These are phyloP conservation scores for Mesopsocus fuscifrons DNA, from an alignment of 2,888 invertebrate genomes.

Conservation along the genomic window DNA sequence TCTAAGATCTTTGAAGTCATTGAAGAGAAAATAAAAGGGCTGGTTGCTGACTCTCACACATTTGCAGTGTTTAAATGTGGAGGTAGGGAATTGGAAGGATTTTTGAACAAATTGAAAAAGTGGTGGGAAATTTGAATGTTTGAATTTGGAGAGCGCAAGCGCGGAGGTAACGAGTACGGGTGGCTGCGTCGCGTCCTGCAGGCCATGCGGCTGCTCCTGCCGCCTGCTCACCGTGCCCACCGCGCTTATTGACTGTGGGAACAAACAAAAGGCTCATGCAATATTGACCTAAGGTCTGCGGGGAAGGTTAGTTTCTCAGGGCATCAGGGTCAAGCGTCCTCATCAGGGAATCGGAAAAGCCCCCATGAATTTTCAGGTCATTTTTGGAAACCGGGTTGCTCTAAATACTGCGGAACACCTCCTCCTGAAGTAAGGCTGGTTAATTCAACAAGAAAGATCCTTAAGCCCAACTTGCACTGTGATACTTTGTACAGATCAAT, in stretches of 20 bases:
- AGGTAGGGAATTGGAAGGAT: background rate
- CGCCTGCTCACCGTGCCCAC: background rate
- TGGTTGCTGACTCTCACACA: background rate
- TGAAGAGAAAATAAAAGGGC: slow-evolving; percentile 2
- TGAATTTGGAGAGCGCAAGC: slow-evolving; percentile 9
- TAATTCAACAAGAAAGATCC: background rate
- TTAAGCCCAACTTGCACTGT: background rate
- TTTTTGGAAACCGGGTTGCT: too few relatives aligned
- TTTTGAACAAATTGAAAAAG: background rate
- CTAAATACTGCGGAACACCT: slow-evolving; percentile 9
- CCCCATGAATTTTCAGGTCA: slow-evolving; percentile 24
- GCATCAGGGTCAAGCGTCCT: background rate
- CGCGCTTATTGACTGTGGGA: slow-evolving; percentile 6
- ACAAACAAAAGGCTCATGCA: background rate
- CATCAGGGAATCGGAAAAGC: slow-evolving; percentile 20
- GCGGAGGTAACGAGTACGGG: slow-evolving; percentile 4
- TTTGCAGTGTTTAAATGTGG: slow-evolving; percentile 1
- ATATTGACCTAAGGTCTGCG: background rate
- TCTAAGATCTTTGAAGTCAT: slow-evolving; percentile 3
- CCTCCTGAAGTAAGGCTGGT: background rate
- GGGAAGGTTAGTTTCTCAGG: background rate
- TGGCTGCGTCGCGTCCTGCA: background rate
- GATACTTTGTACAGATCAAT: too few relatives aligned
- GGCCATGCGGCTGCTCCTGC: background rate
- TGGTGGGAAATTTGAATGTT: background rate